A percentile compares a stretch with the other conserved stretches of the same genome.
phyloP scores from a whole-genome alignment of 2,888 invertebrate species.

The Eurytoma californica region DNA sequence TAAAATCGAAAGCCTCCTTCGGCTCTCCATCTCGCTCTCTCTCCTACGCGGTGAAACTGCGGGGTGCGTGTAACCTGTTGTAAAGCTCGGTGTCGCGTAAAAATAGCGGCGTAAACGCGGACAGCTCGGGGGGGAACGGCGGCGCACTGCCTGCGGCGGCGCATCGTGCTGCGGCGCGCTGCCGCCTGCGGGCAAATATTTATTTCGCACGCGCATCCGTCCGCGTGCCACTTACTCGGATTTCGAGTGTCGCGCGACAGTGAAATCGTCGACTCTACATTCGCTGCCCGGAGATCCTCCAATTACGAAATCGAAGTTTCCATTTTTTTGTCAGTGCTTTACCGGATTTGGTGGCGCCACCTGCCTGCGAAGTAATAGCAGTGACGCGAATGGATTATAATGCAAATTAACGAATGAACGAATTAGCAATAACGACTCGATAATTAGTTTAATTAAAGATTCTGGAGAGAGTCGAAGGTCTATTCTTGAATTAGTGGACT shows the following conservation, averaged over 20 bases:
- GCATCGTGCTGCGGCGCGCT: slow-evolving; percentile 32
- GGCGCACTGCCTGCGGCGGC: slow-evolving; percentile 50
- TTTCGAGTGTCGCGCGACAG: slow-evolving; percentile 25
- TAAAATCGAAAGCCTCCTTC: slow-evolving; percentile 60
- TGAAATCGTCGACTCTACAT: neutral
- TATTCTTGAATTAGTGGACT: no score
- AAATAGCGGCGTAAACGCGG: slow-evolving; percentile 66
- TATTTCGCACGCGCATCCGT: slow-evolving; percentile 58
- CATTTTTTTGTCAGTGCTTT: neutral
- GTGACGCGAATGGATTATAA: no score
- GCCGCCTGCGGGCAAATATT: slow-evolving; percentile 61
- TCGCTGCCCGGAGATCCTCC: neutral
- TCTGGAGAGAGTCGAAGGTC: no score
- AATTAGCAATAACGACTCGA: no score
- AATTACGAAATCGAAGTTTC: neutral
- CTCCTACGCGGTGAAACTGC: slow-evolving; percentile 59
- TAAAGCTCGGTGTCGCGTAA: slow-evolving; percentile 66
- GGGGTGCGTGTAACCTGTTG: slow-evolving; percentile 68
- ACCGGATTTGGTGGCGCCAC: neutral
- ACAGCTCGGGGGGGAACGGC: slow-evolving; percentile 58
- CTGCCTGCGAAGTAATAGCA: no score
- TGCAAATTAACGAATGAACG: no score
- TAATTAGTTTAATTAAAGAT: no score
- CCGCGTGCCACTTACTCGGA: neutral
- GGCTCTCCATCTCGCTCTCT: slow-evolving; percentile 42